Base-by-base conservation (phyloP, 2,888 invertebrate genomes). In the Diloba caeruleocephala region DNA sequence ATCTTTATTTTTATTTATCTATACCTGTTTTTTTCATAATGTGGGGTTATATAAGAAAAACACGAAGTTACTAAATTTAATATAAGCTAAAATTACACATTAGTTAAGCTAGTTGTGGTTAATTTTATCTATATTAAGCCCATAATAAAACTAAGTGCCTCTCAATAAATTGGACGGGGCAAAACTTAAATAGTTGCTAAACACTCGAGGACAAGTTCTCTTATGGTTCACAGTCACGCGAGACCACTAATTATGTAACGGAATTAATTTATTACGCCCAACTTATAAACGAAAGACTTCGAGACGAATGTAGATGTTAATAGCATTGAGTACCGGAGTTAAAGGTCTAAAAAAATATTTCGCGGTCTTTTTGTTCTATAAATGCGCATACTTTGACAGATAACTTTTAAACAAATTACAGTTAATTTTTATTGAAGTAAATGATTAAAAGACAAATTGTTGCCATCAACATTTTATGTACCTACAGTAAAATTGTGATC, bases 181-280 rank as follows among this genome's bases (percentile, higher is more conserved):
- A 82, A 82, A 76, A 74, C 80, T 81, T 84, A 87, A 91, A 88
- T 79, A 82, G 81, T 73, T 68, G 64, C 72, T 70, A 72, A 72
- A 72, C 61, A 62, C 78, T 80, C 69, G 79, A 67, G 79, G 89
- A 91, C 89, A 87, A 78, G 87, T 82, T 83, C 81, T 77, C 78
- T 92, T 87, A 92, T 88, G 82, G 87, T 67, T 62, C 58, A 44
- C 46, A 85, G 88, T 85, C 92, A 92, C 92, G 92, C 92, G 78
- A 92, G 65, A 62, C 79, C 65, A 74, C 83, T 90, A 92, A 90
- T 90, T 89, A 90, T 88, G 85, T 88, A 87, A 86, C 81, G 70
- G 71, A 82, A 78, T 79, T 75, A 82, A 90, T 90, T 89, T 90
- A 90, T 89, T 82, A 72, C 60, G 28, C 45, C 41, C 57, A 70